Base-by-base conservation (phyloP, 2,888 invertebrate species). In the Andrena flavipes region DNA sequence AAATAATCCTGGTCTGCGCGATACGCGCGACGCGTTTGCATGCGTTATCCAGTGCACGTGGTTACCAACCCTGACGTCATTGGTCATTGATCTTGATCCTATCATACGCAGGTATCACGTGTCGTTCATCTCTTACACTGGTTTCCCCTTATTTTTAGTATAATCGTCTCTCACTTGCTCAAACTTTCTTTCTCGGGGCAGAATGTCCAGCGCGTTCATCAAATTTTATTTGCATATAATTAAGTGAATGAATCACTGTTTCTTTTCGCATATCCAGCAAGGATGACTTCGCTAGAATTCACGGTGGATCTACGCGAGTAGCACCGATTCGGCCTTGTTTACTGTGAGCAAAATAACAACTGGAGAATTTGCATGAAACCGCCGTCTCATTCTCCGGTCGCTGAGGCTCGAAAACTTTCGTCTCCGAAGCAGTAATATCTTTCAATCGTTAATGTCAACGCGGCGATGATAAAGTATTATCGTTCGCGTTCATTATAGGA, bases 11-110 rank as follows among this genome's bases (percentile, higher is more conserved):
- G 49, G 42, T 35, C 48, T 54, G 23, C 10, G 42, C 30, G n/a
- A 30, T 49, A 48, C 49, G 23, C 56, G 60, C 33, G 23, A 59
- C 42, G 23, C 8, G 65, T 60, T 78, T 69, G 73, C 80, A 78
- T 72, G 35, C 68, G 48, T 54, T 80, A 65, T 83, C 72, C 75
- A 49, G 65, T 65, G 49, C 75, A 62, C 77, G 75, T 75, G 95
- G 94, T 94, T 95, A 95, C 95, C 95, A 95, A 94, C 94, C 91
- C 94, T 95, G 95, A 96, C 96, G 96, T 96, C 95, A 96, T 93
- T 87, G 88, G 91, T 76, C 84, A 84, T 84, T 87, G 87, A 85
- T 87, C 87, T 85, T 86, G 70, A 64, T 76, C 72, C 63, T 49
- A 49, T 78, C 74, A 51, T 51, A 29, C 2, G 49, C 63, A 64